Conservation (phyloP, 1,140 invertebrate species). For the Drosophila ohnishii region DNA sequence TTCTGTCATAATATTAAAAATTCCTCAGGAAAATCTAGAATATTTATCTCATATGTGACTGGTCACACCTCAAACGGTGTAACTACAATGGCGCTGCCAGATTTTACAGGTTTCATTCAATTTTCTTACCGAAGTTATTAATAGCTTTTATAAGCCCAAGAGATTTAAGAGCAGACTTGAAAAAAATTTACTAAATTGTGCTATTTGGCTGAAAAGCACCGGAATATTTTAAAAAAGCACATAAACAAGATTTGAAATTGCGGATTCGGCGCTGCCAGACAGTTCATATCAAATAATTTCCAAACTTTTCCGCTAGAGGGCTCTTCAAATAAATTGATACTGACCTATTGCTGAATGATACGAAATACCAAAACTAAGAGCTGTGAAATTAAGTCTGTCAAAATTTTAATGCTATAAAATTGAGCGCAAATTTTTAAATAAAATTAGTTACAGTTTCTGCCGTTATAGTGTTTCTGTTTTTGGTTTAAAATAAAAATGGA, state of each 20-base stretch:
- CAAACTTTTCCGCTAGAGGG: background rate
- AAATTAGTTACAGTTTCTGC: rapidly evolving
- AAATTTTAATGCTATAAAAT: background rate
- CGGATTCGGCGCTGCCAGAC: background rate
- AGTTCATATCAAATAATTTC: background rate
- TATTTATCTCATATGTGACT: background rate
- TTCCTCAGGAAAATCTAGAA: background rate
- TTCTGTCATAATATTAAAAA: background rate
- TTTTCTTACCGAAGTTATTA: rapidly evolving
- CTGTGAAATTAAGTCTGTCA: background rate
- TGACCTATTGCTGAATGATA: background rate
- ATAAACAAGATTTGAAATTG: background rate
- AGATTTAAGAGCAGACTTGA: no score
- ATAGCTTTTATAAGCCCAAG: background rate
- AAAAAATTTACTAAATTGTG: no score
- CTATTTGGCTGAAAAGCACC: rapidly evolving
- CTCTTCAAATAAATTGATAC: rapidly evolving
- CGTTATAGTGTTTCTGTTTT: no score
- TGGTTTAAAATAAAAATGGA: no score
- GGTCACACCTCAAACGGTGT: background rate
- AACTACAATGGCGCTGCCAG: background rate
- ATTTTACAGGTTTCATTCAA: rapidly evolving
- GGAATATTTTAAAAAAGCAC: rapidly evolving
- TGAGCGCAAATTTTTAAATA: background rate
- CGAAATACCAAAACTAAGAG: background rate